Percentiles rank a stretch among this genome's conserved stretches.
These are phyloP conservation scores for Endotricha flammealis DNA, from an alignment of 2,888 invertebrate species.

Conservation along the genomic window DNA sequence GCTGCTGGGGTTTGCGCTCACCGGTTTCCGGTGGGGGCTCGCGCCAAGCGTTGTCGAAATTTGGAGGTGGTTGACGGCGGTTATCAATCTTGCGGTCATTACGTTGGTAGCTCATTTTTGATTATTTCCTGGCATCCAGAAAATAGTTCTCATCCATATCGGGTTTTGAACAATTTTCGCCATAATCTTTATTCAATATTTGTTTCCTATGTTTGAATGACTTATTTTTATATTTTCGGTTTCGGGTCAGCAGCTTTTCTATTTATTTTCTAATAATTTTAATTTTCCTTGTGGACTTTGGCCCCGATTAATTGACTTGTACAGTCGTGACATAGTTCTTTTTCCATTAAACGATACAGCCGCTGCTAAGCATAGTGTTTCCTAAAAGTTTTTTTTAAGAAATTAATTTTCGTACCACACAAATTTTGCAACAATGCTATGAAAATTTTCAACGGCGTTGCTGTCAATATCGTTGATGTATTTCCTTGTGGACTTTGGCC, in stretches of 20 bases:
- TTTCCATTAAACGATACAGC: conserved; percentile 15
- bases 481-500: conserved; percentile 12
- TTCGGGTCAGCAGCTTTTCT: background rate
- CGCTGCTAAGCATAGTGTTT: conserved; percentile 14
- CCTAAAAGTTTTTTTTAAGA: conserved; percentile 7
- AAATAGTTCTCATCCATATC: conserved; percentile 9
- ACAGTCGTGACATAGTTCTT: conserved; percentile 7
- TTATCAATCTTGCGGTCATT: no score
- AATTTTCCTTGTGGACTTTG: conserved; percentile 12
- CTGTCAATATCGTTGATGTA: conserved; percentile 9
- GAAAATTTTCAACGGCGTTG: conserved; percentile 3
- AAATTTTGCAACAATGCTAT: no score
- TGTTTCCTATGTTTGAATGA: conserved; percentile 2
- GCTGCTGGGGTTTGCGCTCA: no score
- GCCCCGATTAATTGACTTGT: conserved; percentile 14
- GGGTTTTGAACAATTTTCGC: conserved; percentile 10
- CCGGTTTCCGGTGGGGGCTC: no score
- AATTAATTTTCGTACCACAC: conserved; percentile 16
- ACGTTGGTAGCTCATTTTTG: no score
- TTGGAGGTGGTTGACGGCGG: no score
- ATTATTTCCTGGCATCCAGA: no score
- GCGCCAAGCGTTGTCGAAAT: no score
- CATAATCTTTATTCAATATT: conserved; percentile 14
- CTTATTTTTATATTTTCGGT: conserved; percentile 4
- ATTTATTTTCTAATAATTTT: conserved; percentile 7